These are phyloP conservation scores for Lottia gigantea DNA, from an alignment of 2,888 invertebrate species.

Conservation along the genomic window DNA sequence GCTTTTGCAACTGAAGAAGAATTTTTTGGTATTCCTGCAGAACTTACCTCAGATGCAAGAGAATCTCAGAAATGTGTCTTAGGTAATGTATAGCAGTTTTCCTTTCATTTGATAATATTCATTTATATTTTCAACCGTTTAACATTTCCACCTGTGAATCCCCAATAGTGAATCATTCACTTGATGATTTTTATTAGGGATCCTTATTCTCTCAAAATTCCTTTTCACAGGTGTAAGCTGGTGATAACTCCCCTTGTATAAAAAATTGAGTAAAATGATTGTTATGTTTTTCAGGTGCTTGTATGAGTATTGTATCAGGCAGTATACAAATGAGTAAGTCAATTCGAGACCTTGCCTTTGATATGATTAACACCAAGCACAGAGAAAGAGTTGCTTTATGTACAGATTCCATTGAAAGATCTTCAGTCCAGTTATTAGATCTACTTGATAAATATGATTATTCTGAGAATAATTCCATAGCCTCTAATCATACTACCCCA, in stretches of 20 bases:
- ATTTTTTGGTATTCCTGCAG: conserved; percentile 61
- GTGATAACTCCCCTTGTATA: too few species aligned
- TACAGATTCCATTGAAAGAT: conserved; percentile 45
- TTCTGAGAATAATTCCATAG: background rate
- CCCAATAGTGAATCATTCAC: too few species aligned
- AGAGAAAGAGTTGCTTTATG: conserved; percentile 46
- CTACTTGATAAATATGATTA: conserved; percentile 38
- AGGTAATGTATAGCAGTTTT: conserved; percentile 38
- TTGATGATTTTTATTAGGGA: too few species aligned
- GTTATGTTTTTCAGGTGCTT: conserved; percentile 51
- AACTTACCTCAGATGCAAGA: conserved; percentile 49
- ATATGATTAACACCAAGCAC: conserved; percentile 43
- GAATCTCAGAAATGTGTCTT: conserved; percentile 59
- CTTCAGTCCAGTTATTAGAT: conserved; percentile 43
- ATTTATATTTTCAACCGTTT: too few species aligned
- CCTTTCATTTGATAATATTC: background rate
- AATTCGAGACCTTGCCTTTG: conserved; percentile 57
- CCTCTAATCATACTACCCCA: background rate
- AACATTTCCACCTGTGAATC: too few species aligned
- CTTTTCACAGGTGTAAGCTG: too few species aligned
- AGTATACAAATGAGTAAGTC: conserved; percentile 63
- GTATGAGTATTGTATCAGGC: conserved; percentile 64
- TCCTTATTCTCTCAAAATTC: too few species aligned
- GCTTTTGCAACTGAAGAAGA: conserved; percentile 62
- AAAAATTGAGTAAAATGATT: too few species aligned